Conservation (phyloP, 2,888 invertebrate species). For the Heliconius aoede region DNA sequence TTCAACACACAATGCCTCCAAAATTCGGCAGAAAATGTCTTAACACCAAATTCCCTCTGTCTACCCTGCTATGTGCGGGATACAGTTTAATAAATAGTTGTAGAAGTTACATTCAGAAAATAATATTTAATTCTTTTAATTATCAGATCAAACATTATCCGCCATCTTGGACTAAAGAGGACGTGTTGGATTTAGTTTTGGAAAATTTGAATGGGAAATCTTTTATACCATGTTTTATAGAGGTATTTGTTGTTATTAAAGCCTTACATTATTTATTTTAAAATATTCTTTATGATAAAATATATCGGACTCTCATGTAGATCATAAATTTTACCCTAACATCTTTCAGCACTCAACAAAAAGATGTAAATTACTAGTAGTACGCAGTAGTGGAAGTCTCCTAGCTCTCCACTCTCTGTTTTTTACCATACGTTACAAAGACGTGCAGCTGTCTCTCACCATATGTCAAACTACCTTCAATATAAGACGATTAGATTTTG, state of each 20-base stretch:
- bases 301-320: too few species aligned
- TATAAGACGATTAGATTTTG: conserved; percentile 58
- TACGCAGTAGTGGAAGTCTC: conserved; percentile 58
- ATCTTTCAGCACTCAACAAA: conserved; percentile 60
- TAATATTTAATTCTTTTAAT: background rate
- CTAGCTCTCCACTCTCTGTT: conserved; percentile 62
- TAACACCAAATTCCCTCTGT: background rate
- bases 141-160: conserved; percentile 64
- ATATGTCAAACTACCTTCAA: conserved; percentile 53
- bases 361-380: conserved; percentile 69
- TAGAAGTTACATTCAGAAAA: background rate
- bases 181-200: conserved; percentile 66
- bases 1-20: background rate
- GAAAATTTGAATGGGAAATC: conserved; percentile 61
- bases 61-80: background rate
- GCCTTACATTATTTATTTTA: too few species aligned
- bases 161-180: conserved; percentile 65
- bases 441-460: conserved; percentile 55
- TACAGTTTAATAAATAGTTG: background rate
- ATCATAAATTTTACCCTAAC: too few species aligned
- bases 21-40: too few species aligned
- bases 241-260: conserved; percentile 54
- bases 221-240: conserved; percentile 72
- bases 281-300: too few species aligned
- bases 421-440: conserved; percentile 57